Base-by-base conservation (phyloP, 2,113 vertebrate genomes). In the Clarias magur region DNA sequence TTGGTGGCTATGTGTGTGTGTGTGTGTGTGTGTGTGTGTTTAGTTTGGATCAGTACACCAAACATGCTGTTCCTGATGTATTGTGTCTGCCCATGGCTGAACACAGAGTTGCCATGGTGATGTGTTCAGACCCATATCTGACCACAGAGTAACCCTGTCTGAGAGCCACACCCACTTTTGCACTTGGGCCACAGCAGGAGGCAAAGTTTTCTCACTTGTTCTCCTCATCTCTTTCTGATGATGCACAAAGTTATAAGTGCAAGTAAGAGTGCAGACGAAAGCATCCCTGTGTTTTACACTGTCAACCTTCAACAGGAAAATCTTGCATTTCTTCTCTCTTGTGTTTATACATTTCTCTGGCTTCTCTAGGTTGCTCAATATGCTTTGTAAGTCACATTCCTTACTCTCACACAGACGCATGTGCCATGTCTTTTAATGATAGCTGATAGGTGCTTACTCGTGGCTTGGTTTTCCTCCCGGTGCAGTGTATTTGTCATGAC, bases 121-220 rank as follows among this genome's bases (percentile, higher is more conserved):
- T 87, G 86, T 92, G 85, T 85, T 93, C 90, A 83, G 21, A 85
- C 90, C 90, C 88, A 90, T 90, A 93, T 91, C 80, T 90, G 90
- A 90, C 88, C 83, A 72, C 81, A 15, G 2, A 15, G 2, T 90
- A 92, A 89, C 90, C 90, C 60, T 85, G 79, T 87, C 81, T 83
- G 48, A 84, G 73, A 53, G 78, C 84, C 89, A 76, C 82, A 78
- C 82, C 62, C 79, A 82, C 63, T 42, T 83, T 88, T 85, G 23
- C 62, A 54, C 62, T 67, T 48, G 23, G 42, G 81, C 25, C 23
- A 25, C 80, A 38, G 59, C 34, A 65, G 34, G 15, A 42, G 60
- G 34, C 38, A 9, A 53, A 8, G 15, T 4, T 17, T n/a, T 27
- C 21, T 53, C 11, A 16, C 7, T n/a, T 15, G 5, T 16, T n/a